A percentile compares a stretch with the other conserved stretches of the same genome.
Evolutionary conservation across 2,888 invertebrate species (phyloP).

Genomic region (Pandemis heparana): DNA sequence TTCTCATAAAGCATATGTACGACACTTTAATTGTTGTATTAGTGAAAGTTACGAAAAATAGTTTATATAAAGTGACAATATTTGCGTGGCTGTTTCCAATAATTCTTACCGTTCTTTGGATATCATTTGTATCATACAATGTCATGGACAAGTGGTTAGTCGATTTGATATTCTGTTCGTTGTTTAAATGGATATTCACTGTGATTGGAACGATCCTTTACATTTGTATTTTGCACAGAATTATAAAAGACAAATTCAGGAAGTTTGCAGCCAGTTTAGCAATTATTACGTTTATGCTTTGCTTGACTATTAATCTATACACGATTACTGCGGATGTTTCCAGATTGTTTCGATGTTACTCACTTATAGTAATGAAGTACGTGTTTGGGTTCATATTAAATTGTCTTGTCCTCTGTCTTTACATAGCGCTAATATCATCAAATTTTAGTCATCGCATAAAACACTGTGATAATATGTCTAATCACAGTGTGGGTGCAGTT

Average conservation of each 20-base stretch:
- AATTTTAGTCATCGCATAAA: slow-evolving; percentile 62
- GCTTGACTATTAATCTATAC: slow-evolving; percentile 72
- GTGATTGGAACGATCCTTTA: slow-evolving; percentile 68
- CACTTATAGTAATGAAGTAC: slow-evolving; percentile 64
- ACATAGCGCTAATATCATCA: slow-evolving; percentile 64
- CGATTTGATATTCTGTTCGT: slow-evolving; percentile 65
- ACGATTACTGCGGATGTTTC: slow-evolving; percentile 66
- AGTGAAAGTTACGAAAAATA: slow-evolving; percentile 68
- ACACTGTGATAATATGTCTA: slow-evolving; percentile 57
- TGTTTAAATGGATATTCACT: slow-evolving; percentile 75
- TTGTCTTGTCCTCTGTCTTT: slow-evolving; percentile 66
- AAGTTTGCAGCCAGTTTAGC: slow-evolving; percentile 72
- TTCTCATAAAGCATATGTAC: slow-evolving; percentile 79
- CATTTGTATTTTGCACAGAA: slow-evolving; percentile 64
- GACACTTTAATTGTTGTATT: slow-evolving; percentile 73
- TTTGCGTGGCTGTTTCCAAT: slow-evolving; percentile 73
- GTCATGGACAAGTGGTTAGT: slow-evolving; percentile 57
- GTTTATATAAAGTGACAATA: slow-evolving; percentile 62
- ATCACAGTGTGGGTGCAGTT: slow-evolving; percentile 53
- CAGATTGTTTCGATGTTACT: slow-evolving; percentile 51
- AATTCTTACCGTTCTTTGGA: slow-evolving; percentile 61
- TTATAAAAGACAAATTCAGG: slow-evolving; percentile 69
- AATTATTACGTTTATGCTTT: slow-evolving; percentile 72
- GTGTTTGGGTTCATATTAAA: slow-evolving; percentile 70
- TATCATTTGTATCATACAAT: slow-evolving; percentile 52